A percentile compares a stretch with the other conserved stretches of the same genome.
phyloP scores from a whole-genome alignment of 2,888 invertebrate genomes.

The Heteromurus nitidus region DNA sequence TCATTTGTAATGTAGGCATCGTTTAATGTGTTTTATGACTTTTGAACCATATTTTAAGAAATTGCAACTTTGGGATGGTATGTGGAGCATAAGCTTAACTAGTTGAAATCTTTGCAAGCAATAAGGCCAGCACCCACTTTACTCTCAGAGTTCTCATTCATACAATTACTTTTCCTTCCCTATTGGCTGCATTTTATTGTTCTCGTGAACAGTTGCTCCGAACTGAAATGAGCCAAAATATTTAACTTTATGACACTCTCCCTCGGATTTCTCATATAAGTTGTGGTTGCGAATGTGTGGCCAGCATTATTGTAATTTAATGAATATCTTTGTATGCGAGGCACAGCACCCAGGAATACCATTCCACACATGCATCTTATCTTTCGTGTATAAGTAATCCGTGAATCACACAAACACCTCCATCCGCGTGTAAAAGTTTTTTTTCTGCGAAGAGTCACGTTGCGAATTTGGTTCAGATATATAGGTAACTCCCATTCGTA shows the following conservation, averaged over 20 bases:
- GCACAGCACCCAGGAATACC: background rate
- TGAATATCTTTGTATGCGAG: background rate
- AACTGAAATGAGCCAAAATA: background rate
- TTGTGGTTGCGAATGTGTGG: background rate
- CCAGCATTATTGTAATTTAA: background rate
- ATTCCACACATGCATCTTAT: slow-evolving; percentile 2
- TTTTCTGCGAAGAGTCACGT: background rate
- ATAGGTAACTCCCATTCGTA: too few relatives aligned
- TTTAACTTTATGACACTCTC: background rate
- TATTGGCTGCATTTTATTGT: slow-evolving; percentile 6
- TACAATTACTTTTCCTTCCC: background rate
- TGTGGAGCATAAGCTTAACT: too few relatives aligned
- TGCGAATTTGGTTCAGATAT: background rate
- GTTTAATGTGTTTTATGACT: too few relatives aligned
- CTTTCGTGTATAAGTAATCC: background rate
- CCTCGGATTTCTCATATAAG: background rate
- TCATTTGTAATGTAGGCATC: too few relatives aligned
- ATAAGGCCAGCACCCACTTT: too few relatives aligned
- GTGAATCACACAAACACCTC: background rate
- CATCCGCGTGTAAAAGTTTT: background rate
- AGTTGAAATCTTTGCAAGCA: too few relatives aligned
- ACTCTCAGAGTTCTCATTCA: too few relatives aligned
- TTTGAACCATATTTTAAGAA: too few relatives aligned
- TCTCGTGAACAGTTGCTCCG: too few relatives aligned
- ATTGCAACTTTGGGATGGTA: too few relatives aligned